Base-by-base conservation (phyloP, 2,797 vertebrate genomes). In the Gallinago stenura region DNA sequence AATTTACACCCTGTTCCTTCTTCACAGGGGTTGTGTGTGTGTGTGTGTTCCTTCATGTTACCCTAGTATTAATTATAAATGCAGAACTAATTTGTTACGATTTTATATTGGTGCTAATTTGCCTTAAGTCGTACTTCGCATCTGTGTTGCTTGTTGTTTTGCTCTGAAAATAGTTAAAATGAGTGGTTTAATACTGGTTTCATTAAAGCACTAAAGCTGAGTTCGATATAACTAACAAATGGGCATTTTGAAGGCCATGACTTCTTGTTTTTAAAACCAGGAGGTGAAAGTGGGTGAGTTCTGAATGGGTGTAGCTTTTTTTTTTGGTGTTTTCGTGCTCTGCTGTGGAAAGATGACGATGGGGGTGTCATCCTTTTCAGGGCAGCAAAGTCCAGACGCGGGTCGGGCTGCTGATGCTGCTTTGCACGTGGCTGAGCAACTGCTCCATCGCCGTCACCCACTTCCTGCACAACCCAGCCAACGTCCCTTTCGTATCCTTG, bases 401-500 rank as follows among this genome's bases (percentile, higher is more conserved):
- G 89, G 99, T 99, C 79, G 99, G 99, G 86, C 98, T 99, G 19
- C 98, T 99, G 96, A 99, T 99, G 98, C 97, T 99, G 96, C 99
- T 99, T 84, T 99, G 99, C 92, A 99, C 99, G 4, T 99, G 99
- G 99, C 98, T 99, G 93, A 99, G 98, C 97, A 99, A 98, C 98
- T 99, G 99, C 95, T 99, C 99, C 2, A 99, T 99, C 50, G 99
- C 99, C 3, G 99, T 99, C 96, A 99, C 99, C 9, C 99, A 99
- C 97, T 99, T 99, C 96, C 99, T 99, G 58, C 99, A 99, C 98
- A 99, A 99, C 85, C 98, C 99, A 93, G 98, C 99, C 95, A 99
- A 99, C 35, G 98, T 99, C 84, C 99, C 99, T 66, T 99, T 99
- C 88, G 99, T 99, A 99, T 99, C 99, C 99, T 99, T 98, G 82